These are phyloP conservation scores for Diaprepes abbreviatus DNA, from an alignment of 2,888 invertebrate genomes.

Conservation along the genomic window DNA sequence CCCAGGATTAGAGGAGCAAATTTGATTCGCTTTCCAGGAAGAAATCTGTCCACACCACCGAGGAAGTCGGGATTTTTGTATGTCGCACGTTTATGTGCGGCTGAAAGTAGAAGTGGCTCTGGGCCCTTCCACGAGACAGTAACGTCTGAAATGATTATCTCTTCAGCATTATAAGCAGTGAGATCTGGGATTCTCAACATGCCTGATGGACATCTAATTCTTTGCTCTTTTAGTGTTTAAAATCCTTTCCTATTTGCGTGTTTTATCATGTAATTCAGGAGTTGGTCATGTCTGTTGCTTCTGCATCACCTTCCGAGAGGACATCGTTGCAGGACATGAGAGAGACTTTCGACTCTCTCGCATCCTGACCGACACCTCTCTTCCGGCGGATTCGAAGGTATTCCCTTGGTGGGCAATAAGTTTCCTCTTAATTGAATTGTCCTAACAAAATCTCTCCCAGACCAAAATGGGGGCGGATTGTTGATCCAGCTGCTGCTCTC, in stretches of 20 bases:
- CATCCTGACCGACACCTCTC: slow-evolving; percentile 52
- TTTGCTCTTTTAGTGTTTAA: slow-evolving; percentile 2
- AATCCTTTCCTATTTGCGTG: neutral
- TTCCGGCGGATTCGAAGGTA: slow-evolving; percentile 55
- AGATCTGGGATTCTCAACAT: slow-evolving; percentile 17
- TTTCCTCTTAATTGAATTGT: too few relatives aligned
- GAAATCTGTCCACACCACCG: neutral
- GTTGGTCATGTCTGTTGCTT: slow-evolving; percentile 20
- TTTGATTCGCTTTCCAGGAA: neutral
- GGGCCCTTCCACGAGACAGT: slow-evolving; percentile 13
- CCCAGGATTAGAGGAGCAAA: slow-evolving; percentile 2
- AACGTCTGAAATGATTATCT: slow-evolving; percentile 5
- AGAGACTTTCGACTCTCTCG: slow-evolving; percentile 40
- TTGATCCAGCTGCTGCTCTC: slow-evolving; percentile 46
- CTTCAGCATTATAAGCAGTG: neutral
- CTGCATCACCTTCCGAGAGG: slow-evolving; percentile 15
- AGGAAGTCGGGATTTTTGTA: slow-evolving; percentile 2
- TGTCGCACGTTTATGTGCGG: neutral
- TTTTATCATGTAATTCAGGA: neutral
- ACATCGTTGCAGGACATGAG: too few relatives aligned
- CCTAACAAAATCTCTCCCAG: too few relatives aligned
- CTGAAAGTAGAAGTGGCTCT: neutral
- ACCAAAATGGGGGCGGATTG: slow-evolving; percentile 53
- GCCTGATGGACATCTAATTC: slow-evolving; percentile 3
- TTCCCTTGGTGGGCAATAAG: too few relatives aligned